phyloP scores from a whole-genome alignment of 2,888 invertebrate species.

The Stratiomys singularior region DNA sequence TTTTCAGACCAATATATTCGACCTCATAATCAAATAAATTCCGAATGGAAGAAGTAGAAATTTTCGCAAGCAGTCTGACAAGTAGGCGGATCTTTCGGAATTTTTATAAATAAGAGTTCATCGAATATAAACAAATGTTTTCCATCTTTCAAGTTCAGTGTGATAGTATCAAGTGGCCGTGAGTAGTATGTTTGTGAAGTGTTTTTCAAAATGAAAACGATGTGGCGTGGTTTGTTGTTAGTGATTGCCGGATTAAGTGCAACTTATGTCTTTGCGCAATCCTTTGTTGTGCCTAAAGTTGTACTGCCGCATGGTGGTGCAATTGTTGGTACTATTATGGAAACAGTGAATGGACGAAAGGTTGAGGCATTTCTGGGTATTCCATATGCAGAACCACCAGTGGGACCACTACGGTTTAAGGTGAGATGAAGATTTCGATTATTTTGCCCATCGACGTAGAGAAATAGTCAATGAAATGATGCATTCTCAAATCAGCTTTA shows the following conservation, averaged over 20 bases:
- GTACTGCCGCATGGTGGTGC: conserved; percentile 9
- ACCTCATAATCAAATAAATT: too few relatives aligned
- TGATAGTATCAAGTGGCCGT: neutral
- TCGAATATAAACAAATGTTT: neutral
- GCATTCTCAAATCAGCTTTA: too few relatives aligned
- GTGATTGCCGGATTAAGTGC: neutral
- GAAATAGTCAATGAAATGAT: too few relatives aligned
- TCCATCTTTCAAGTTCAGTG: conserved; percentile 6
- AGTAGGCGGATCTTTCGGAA: neutral
- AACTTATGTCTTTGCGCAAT: neutral
- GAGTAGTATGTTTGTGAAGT: neutral
- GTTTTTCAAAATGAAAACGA: neutral
- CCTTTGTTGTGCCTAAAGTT: neutral
- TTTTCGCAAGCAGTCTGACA: too few relatives aligned
- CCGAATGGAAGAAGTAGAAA: too few relatives aligned
- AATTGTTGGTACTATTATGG: neutral
- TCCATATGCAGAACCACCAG: conserved; percentile 20
- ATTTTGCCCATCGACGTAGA: neutral
- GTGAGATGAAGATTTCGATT: neutral
- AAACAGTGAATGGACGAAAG: neutral
- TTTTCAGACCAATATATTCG: too few relatives aligned
- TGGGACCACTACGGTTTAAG: conserved; percentile 22
- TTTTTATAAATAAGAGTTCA: neutral
- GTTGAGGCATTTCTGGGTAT: conserved; percentile 7
- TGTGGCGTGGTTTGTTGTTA: neutral